Percentiles rank a stretch among this genome's conserved stretches.
phyloP scores from a whole-genome alignment of 2,888 invertebrate genomes.

The Agriopis aurantiaria region DNA sequence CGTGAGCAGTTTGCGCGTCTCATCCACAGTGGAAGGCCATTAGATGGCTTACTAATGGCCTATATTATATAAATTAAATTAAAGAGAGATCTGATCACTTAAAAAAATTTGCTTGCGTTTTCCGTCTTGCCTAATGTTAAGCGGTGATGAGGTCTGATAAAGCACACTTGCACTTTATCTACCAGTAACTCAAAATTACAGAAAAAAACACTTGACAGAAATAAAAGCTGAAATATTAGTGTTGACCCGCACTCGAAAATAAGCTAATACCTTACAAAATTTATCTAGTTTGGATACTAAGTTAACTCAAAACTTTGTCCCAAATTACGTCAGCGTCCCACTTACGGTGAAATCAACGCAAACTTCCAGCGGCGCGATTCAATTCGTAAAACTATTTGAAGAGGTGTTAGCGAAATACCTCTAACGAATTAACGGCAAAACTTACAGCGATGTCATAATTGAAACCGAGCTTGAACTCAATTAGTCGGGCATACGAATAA shows the following conservation, averaged over 20 bases:
- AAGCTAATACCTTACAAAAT: not conserved
- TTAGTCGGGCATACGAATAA: constrained; percentile 51
- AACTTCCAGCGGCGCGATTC: constrained; percentile 1
- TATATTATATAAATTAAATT: too few relatives aligned
- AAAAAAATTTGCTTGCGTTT: too few relatives aligned
- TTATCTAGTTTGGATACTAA: not conserved
- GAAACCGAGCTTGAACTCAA: constrained; percentile 50
- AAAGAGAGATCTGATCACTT: too few relatives aligned
- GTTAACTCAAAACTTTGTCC: not conserved
- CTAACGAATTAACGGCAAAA: constrained; percentile 31
- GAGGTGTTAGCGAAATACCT: constrained; percentile 29
- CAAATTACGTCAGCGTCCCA: not conserved
- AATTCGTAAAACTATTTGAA: constrained; percentile 31
- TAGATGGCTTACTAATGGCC: too few relatives aligned
- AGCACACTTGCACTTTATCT: too few relatives aligned
- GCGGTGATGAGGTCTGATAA: too few relatives aligned
- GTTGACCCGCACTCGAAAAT: not conserved
- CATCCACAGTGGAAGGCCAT: too few relatives aligned
- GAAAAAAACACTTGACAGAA: too few relatives aligned
- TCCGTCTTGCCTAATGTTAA: too few relatives aligned
- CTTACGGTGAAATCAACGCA: constrained; percentile 3
- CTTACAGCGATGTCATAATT: constrained; percentile 49
- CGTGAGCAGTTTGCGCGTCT: too few relatives aligned
- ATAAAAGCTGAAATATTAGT: too few relatives aligned
- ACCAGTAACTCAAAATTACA: too few relatives aligned